phyloP scores from a whole-genome alignment of 1,140 invertebrate genomes.

The Conus ventricosus region DNA sequence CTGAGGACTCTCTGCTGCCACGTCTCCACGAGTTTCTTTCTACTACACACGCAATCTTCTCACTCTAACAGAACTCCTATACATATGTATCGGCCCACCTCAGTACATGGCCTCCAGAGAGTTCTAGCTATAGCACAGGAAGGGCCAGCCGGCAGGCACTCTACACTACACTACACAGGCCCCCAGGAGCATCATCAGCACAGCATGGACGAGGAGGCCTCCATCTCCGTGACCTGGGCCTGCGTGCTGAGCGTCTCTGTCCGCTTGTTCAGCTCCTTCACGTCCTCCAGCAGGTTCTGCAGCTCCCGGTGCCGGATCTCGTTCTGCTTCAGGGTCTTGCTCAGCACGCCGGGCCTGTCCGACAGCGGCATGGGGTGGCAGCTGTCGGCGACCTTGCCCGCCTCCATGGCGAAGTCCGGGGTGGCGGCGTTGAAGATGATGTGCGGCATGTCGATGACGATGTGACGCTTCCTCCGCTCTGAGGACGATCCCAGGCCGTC shows the following conservation, averaged over 20 bases:
- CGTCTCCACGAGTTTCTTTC: too few relatives aligned
- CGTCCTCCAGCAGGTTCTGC: conserved; percentile 65
- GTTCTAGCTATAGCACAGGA: too few relatives aligned
- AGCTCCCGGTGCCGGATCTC: conserved; percentile 62
- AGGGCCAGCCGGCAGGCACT: not conserved
- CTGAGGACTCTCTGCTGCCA: too few relatives aligned
- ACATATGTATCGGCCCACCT: too few relatives aligned
- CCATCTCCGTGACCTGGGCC: not conserved
- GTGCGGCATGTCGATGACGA: conserved; percentile 64
- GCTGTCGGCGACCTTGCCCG: not conserved
- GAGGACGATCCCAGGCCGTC: not conserved
- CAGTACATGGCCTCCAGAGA: too few relatives aligned
- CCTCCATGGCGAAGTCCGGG: conserved; percentile 42
- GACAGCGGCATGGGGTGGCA: not conserved
- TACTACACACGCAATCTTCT: too few relatives aligned
- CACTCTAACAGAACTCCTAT: too few relatives aligned
- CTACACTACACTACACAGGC: not conserved
- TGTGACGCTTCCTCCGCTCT: conserved; percentile 41
- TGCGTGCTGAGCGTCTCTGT: conserved; percentile 53
- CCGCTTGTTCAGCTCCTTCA: conserved; percentile 63
- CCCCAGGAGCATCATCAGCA: not conserved
- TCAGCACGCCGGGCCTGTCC: conserved; percentile 27
- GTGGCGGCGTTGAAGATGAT: conserved; percentile 62
- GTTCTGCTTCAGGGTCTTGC: conserved; percentile 63
- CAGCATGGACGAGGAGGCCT: not conserved